These are phyloP conservation scores for Dioctria rufipes DNA, from an alignment of 2,888 invertebrate genomes.

Conservation along the genomic window DNA sequence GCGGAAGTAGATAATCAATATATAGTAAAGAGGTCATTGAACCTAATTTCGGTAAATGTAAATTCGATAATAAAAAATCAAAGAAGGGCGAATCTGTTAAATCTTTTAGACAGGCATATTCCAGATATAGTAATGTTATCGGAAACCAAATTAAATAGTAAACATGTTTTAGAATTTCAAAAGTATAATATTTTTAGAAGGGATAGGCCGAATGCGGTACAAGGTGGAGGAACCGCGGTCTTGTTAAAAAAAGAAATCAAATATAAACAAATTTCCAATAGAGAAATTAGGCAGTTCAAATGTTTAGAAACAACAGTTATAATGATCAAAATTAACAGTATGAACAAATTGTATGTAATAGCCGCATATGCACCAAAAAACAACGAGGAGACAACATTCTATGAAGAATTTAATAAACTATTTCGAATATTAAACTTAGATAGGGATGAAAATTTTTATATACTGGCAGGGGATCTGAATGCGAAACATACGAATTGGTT, in stretches of 20 bases:
- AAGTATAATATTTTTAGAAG: background rate
- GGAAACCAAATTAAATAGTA: slow-evolving; percentile 7
- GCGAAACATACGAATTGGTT: slow-evolving; percentile 40
- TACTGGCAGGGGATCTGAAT: slow-evolving; percentile 51
- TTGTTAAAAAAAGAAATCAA: background rate
- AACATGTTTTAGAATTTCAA: background rate
- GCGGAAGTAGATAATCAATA: too few relatives aligned
- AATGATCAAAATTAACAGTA: background rate
- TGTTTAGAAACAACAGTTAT: too few relatives aligned
- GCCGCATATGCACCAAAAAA: background rate
- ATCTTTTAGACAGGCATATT: background rate
- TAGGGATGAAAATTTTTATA: slow-evolving; percentile 9
- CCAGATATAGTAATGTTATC: background rate
- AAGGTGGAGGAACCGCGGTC: background rate
- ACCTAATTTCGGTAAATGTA: background rate
- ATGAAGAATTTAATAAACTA: slow-evolving; percentile 13
- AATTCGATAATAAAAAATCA: background rate
- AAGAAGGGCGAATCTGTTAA: slow-evolving; percentile 1
- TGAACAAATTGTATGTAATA: background rate
- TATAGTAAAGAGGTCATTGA: background rate
- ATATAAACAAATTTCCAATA: background rate
- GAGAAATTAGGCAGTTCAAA: background rate
- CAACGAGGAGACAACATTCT: background rate
- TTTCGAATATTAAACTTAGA: slow-evolving; percentile 38
- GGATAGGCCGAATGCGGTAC: slow-evolving; percentile 6